Base-by-base conservation (phyloP, 2,888 invertebrate species). In the Pollenia angustigena region DNA sequence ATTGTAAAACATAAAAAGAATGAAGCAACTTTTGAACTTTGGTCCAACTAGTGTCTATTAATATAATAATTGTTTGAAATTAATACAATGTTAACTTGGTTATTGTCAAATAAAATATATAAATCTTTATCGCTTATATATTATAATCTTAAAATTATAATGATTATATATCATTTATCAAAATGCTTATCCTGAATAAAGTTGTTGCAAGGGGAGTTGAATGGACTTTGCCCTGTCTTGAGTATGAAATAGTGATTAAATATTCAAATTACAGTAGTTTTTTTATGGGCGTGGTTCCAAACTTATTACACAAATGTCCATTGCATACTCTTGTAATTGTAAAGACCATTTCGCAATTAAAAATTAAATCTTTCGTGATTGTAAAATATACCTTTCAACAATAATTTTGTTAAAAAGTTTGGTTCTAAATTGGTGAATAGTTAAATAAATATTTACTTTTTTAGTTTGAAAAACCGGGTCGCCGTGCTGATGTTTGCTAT, bases 381-480 rank as follows among this genome's bases (percentile, higher is more conserved):
- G 23, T 23, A 23, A 3, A 1, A 23, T 2, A 23, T 23, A 6
- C 32, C 4, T 32, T 6, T 32, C 6, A 32, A 32, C 6, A 32
- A 32, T 32, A 32, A 32, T 32, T 4, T 32, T 32, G 32, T 32
- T 32, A 6, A 32, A 6, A 32, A 6, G 4, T 32, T 32, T 32
- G 32, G 32, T 6, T 32, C 6, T 32, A 32, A 32, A 6, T 32
- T 32, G n/a, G 14, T 23, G 8, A 40, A 56, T 1, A 14, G 18
- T 56, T 40, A 40, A 32, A 54, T 66, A 18, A 52, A 56, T n/a
- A 11, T 11, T 42, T n/a, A 42, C 81, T 9, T 2, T 88, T 91
- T 8, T 88, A 96, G 95, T 99, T 99, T 94, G 97, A 98, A 91
- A 99, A 99, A 93, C 99, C 99, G 66, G 98, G 97, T 74, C 94